Evolutionary conservation across 1,140 invertebrate genomes (phyloP).

Genomic region (Mactra quadrangularis): DNA sequence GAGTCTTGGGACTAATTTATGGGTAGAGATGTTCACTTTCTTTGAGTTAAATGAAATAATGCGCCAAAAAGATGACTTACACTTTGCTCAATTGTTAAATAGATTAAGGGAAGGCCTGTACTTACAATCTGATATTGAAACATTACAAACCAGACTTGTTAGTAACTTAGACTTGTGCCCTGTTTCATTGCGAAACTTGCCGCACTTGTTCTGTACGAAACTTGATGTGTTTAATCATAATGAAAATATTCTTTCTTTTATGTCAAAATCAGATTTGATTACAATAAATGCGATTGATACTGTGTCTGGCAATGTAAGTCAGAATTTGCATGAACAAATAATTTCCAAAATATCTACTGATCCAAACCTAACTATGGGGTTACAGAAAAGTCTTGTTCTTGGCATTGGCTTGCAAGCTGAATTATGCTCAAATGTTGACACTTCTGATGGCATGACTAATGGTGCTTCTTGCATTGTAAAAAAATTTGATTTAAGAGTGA

Average conservation of each 20-base stretch:
- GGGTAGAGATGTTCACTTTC: no score
- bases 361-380: not conserved
- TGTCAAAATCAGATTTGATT: not conserved
- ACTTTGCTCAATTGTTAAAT: no score
- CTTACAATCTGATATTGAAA: no score
- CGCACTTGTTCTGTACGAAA: no score
- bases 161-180: no score
- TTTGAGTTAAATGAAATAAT: no score
- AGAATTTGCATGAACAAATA: not conserved
- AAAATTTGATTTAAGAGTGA: slow-evolving; percentile 31
- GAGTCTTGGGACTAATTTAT: no score
- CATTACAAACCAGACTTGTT: no score
- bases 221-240: no score
- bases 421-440: slow-evolving; percentile 26
- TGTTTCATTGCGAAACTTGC: no score
- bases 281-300: slow-evolving; percentile 5
- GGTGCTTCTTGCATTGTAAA: slow-evolving; percentile 18
- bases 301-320: slow-evolving; percentile 20
- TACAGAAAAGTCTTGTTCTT: not conserved
- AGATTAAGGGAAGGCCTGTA: no score
- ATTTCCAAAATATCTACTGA: slow-evolving; percentile 8
- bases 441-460: slow-evolving; percentile 37
- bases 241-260: not conserved
- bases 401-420: slow-evolving; percentile 9
- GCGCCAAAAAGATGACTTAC: no score